A percentile compares a stretch with the other conserved stretches of the same genome.
Conservation (phyloP, 2,888 invertebrate species). For the Sphaeridia pumilis region DNA sequence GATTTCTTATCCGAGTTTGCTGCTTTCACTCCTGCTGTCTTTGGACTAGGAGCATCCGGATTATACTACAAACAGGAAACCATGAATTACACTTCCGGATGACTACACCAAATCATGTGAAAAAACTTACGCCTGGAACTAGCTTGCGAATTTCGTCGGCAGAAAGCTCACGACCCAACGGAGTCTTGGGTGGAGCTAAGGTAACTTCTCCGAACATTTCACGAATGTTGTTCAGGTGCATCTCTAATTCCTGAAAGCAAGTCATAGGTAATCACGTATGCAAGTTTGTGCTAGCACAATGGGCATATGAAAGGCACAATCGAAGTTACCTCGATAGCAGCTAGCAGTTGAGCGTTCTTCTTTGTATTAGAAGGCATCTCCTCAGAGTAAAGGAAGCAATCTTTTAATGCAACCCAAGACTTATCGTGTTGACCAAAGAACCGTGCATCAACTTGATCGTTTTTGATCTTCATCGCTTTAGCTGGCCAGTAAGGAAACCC, state of each 20-base stretch:
- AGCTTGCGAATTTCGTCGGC: constrained; percentile 53
- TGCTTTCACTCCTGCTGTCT: too few species aligned
- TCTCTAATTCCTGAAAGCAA: constrained; percentile 56
- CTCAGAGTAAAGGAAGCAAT: constrained; percentile 70
- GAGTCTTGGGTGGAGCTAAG: constrained; percentile 59
- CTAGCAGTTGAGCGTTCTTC: constrained; percentile 45
- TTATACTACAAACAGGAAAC: neutral
- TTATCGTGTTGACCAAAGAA: constrained; percentile 93
- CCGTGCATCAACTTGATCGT: constrained; percentile 64
- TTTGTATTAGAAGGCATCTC: constrained; percentile 44
- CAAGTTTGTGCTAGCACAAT: neutral
- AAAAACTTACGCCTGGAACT: constrained; percentile 45
- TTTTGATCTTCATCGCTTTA: constrained; percentile 64
- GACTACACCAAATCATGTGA: neutral
- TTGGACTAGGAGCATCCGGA: neutral
- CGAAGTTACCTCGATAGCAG: constrained; percentile 12
- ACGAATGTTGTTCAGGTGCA: constrained; percentile 61
- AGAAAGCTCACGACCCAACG: constrained; percentile 52
- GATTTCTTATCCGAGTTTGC: constrained; percentile 6
- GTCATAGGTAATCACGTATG: neutral
- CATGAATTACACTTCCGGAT: neutral
- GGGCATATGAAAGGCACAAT: neutral
- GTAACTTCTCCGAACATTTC: constrained; percentile 59
- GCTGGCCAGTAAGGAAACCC: constrained; percentile 98
- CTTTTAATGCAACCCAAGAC: constrained; percentile 74